Evolutionary conservation across 2,113 vertebrate genomes (phyloP), one percentile per base, ranked within the genome.

Genomic region (Zosterops hypoxanthus): DNA sequence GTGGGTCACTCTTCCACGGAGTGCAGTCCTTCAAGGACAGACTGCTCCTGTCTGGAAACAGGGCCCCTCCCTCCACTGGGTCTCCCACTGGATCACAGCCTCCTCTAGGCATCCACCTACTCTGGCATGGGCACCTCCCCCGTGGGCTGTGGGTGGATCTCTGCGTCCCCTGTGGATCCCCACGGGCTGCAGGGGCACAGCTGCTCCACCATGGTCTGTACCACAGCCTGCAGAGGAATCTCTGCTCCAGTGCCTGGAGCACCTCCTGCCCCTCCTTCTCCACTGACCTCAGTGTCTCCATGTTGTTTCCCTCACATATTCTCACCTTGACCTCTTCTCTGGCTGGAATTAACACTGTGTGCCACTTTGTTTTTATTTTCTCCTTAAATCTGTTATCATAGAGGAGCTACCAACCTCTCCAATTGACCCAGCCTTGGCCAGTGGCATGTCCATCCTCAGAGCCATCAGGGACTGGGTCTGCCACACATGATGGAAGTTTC

Each of bases 1-100:
- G 0, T 34, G 33, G 19, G 9, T 55, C 42, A 5, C 11, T 26
- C 28, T 41, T 31, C 25, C n/a, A 33, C 1, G 0, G n/a, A 6
- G 3, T 49, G 28, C 52, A 57, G 13, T 5, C 8, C 22, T 22
- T 6, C 42, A 39, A 33, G 42, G 22, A 8, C n/a, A 39, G 42
- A n/a, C 42, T 81, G 42, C n/a, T 80, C 42, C 42, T 39, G 42
- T 28, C 63, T 47, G 28, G 52, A 2, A 25, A 2, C 52, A 52
- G n/a, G 28, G 10, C 28, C 26, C 16, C 23, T 29, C 47, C 29
- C 24, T 44, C 11, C 31, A n/a, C 3, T 0, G 1, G 36, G 19
- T 64, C 14, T 42, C 8, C 31, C 36, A 14, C 8, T 1, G 75
- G 18, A 2, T 52, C 36, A 42, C 47, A 64, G 59, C 36, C 24